Conservation (phyloP, 1,140 invertebrate genomes). For the Drosophila chauvacae region DNA sequence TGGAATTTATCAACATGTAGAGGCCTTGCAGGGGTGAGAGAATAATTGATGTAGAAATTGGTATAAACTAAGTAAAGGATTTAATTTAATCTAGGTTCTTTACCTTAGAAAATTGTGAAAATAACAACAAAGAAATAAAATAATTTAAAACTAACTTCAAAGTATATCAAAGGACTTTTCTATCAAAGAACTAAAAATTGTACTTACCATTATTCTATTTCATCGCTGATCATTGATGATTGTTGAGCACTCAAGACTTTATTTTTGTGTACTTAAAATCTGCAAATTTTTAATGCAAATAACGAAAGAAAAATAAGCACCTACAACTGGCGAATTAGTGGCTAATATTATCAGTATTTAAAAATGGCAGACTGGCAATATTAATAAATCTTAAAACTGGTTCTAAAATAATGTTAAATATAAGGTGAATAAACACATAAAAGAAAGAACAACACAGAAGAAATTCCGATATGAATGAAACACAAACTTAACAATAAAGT, state of each 20-base stretch:
- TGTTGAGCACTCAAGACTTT: no score
- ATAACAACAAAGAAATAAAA: background rate
- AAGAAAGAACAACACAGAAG: conserved; percentile 9
- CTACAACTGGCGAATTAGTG: background rate
- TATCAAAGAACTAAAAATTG: background rate
- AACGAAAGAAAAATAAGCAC: background rate
- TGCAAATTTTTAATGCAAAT: background rate
- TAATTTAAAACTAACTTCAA: background rate
- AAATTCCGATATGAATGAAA: conserved; percentile 17
- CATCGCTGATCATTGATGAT: no score
- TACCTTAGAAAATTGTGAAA: background rate
- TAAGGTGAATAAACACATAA: conserved; percentile 18
- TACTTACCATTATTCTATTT: background rate
- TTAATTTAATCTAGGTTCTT: background rate
- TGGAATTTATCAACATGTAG: conserved; percentile 91
- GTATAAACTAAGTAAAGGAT: background rate
- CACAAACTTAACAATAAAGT: conserved; percentile 3
- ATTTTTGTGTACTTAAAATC: background rate
- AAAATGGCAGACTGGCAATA: conserved; percentile 1
- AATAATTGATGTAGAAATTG: background rate
- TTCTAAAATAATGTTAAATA: conserved; percentile 7
- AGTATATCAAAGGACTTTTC: background rate
- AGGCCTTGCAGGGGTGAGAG: conserved; percentile 66
- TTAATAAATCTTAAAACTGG: conserved; percentile 6
- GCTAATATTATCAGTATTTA: conserved; percentile 8